Evolutionary conservation across 2,888 invertebrate species (phyloP).

Genomic region (Watsonalla binaria): DNA sequence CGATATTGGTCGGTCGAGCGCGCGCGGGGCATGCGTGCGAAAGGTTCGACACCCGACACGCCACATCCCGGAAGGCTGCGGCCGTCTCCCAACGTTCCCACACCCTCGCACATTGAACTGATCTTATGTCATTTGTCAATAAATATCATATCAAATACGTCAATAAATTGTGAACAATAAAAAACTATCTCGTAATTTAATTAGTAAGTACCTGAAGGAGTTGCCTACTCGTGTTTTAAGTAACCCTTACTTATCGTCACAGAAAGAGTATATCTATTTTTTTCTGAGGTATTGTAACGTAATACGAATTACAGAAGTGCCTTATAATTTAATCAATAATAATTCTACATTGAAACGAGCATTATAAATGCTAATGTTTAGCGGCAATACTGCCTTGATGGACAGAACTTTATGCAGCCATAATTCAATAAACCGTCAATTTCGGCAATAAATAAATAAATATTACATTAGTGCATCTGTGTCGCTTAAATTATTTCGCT

Average conservation of each 20-base stretch:
- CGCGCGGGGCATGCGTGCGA: conserved; percentile 57
- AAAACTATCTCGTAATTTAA: background rate
- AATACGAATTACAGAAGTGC: too few species aligned
- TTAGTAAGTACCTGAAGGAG: too few species aligned
- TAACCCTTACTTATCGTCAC: too few species aligned
- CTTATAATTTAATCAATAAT: too few species aligned
- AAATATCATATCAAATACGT: background rate
- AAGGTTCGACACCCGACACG: conserved; percentile 64
- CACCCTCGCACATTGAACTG: conserved; percentile 25
- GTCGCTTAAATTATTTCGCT: conserved; percentile 43
- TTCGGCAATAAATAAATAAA: conserved; percentile 36
- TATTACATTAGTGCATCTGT: conserved; percentile 39
- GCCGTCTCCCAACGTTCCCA: conserved; percentile 49
- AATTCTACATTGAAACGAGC: background rate
- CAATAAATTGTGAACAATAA: background rate
- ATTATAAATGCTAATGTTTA: conserved; percentile 9
- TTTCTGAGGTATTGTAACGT: too few species aligned
- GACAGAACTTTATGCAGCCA: conserved; percentile 38
- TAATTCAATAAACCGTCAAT: conserved; percentile 45
- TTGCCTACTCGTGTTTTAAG: too few species aligned
- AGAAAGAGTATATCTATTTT: too few species aligned
- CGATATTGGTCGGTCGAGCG: conserved; percentile 47
- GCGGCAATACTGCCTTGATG: conserved; percentile 13
- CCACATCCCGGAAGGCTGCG: conserved; percentile 77
- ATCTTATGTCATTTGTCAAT: conserved; percentile 5